Percentiles rank a stretch among this genome's conserved stretches.
phyloP scores from a whole-genome alignment of 2,888 invertebrate species.

The Heliconius ethilla region DNA sequence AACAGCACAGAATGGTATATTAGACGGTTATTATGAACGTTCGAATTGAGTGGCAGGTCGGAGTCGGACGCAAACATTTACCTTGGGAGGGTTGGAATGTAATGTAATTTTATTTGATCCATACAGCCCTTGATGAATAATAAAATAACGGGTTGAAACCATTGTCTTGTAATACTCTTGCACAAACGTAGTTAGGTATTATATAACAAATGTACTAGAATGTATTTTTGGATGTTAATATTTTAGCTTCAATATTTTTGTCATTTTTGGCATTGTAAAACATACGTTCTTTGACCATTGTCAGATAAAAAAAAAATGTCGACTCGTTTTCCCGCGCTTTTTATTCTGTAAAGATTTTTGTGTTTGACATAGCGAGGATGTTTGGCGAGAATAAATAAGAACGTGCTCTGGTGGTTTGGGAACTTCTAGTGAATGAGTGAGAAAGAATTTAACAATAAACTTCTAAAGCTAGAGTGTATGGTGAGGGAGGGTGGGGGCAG shows the following conservation, averaged over 20 bases:
- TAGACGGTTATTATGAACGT: slow-evolving; percentile 20
- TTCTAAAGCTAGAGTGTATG: too few species aligned
- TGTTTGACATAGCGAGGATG: too few species aligned
- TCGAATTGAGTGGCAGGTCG: slow-evolving; percentile 27
- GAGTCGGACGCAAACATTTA: slow-evolving; percentile 19
- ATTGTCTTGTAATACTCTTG: slow-evolving; percentile 2
- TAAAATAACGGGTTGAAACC: slow-evolving; percentile 6
- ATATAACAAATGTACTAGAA: background rate
- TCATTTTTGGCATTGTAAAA: too few species aligned
- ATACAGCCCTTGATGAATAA: slow-evolving; percentile 13
- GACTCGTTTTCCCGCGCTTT: too few species aligned
- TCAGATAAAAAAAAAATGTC: too few species aligned
- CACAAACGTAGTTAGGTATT: background rate
- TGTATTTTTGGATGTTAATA: background rate
- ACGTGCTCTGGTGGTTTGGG: too few species aligned
- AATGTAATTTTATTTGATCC: slow-evolving; percentile 22
- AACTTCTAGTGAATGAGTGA: too few species aligned
- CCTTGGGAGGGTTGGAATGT: slow-evolving; percentile 21
- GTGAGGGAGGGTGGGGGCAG: too few species aligned
- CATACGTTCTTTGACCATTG: too few species aligned
- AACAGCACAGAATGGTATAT: slow-evolving; percentile 16
- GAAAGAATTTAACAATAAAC: too few species aligned
- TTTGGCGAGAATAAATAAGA: too few species aligned
- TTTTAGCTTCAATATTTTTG: background rate
- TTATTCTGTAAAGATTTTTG: too few species aligned